Percentiles rank a stretch among this genome's conserved stretches.
These are phyloP conservation scores for Epizoanthus stellaris DNA, from an alignment of 92 coral and sea anemone species.

Conservation along the genomic window DNA sequence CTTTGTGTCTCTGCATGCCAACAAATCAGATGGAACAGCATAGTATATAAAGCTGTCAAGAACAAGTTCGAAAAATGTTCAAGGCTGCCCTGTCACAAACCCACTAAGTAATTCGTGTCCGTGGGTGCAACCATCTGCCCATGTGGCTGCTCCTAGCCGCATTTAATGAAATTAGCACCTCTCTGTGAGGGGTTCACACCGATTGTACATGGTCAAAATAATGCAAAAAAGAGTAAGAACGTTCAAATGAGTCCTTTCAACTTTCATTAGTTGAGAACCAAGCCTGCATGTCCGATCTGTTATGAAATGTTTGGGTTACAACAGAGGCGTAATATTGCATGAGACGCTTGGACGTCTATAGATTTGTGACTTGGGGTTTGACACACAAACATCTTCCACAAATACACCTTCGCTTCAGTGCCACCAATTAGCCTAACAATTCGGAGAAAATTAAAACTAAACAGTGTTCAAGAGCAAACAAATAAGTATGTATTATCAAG, in stretches of 20 bases:
- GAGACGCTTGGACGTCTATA: too few relatives aligned
- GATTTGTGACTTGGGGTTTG: too few relatives aligned
- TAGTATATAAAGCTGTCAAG: not conserved
- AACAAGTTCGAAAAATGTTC: not conserved
- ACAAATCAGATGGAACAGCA: too few relatives aligned
- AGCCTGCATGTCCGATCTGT: too few relatives aligned
- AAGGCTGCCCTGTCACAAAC: slow-evolving; percentile 7
- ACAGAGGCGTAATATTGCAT: too few relatives aligned
- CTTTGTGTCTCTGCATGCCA: too few relatives aligned
- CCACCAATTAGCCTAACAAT: slow-evolving; percentile 2
- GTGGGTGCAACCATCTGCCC: not conserved
- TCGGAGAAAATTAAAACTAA: not conserved
- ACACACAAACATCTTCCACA: not conserved
- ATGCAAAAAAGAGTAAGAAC: not conserved
- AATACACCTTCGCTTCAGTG: slow-evolving; percentile 15
- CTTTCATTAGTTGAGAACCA: too few relatives aligned
- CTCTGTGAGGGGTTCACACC: not conserved
- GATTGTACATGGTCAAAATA: not conserved
- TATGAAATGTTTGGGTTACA: too few relatives aligned
- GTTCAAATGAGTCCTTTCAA: too few relatives aligned
- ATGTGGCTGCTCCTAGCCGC: slow-evolving; percentile 32
- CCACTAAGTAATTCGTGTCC: not conserved
- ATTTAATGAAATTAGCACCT: slow-evolving; percentile 44
- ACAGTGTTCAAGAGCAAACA: slow-evolving; percentile 16
- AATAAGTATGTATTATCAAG: slow-evolving; percentile 2